Base-by-base conservation (phyloP, 2,888 invertebrate species). In the Melikaiella ostensackeni region DNA sequence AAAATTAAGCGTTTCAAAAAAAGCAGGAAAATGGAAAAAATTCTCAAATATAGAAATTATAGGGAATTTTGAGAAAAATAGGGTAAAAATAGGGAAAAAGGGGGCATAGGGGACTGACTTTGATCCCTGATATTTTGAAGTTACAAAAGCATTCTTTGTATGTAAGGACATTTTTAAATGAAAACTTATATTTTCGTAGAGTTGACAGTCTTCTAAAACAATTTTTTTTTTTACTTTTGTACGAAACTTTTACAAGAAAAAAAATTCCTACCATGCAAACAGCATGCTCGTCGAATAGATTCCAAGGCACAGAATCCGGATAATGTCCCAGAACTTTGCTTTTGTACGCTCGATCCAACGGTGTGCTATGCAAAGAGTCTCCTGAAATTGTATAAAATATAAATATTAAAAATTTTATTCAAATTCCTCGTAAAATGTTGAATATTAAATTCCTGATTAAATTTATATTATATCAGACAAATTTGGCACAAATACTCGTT, bases 271-370 rank as follows among this genome's bases (percentile, higher is more conserved):
- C 99, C 97, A 99, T 98, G 92, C 97, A 96, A 84, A 98, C 97
- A 86, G 99, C 99, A 93, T 97, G 96, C 87, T 96, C 96, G 94
- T 98, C 98, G 93, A 98, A 98, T 77, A 96, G 95, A 92, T 97
- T 97, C 93, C 96, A 96, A 82, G 95, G 92, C 80, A 97, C 96
- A 92, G 96, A 95, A 88, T 98, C 97, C 76, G 99, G 99, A 92
- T 98, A 99, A 92, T 98, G 98, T 75, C 97, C 97, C 84, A 99
- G 93, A 77, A 99, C 96, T 93, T 97, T 97, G 86, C 97, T 96
- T 92, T 98, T 98, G 92, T 98, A 99, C 0, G 98, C 96, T 79
- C 98, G 94, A 92, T 99, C 98, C 90, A 99, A 92, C 61, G 99
- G 99, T 82, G 98, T 97, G 86, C 95, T 96, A 91, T 96, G 96